phyloP scores from a whole-genome alignment of 2,113 vertebrate genomes.

The Gymnarchus niloticus region DNA sequence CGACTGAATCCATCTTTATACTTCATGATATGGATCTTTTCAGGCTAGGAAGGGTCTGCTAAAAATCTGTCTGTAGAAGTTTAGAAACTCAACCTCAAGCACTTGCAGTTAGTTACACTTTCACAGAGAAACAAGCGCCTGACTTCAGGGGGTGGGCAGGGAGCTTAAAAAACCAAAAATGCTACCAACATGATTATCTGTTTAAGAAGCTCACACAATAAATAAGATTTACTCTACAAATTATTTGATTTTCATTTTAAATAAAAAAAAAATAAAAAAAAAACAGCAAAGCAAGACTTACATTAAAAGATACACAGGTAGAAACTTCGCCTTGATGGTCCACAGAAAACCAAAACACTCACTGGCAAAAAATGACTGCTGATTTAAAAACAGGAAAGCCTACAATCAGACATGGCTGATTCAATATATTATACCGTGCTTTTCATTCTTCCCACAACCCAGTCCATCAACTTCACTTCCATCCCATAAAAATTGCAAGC shows the following conservation, averaged over 20 bases:
- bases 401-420: constrained; percentile 41
- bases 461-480: constrained; percentile 23
- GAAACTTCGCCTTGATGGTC: constrained; percentile 55
- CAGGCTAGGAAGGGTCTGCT: background rate
- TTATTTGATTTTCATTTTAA: constrained; percentile 52
- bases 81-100: background rate
- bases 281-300: constrained; percentile 38
- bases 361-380: constrained; percentile 51
- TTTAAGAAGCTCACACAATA: constrained; percentile 59
- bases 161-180: constrained; percentile 16
- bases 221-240: constrained; percentile 55
- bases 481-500: constrained; percentile 18
- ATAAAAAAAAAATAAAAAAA: constrained; percentile 40
- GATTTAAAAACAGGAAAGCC: constrained; percentile 43
- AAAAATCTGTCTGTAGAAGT: background rate
- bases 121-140: background rate
- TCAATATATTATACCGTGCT: constrained; percentile 67
- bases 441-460: constrained; percentile 55
- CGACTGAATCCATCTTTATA: background rate
- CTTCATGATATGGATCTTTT: background rate
- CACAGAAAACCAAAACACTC: constrained; percentile 45
- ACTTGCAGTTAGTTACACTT: background rate
- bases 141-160: background rate
- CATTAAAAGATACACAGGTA: constrained; percentile 58
- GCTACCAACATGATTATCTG: constrained; percentile 55